Evolutionary conservation across 2,797 vertebrate species (phyloP).

Genomic region (Schizopygopsis malacanthus): DNA sequence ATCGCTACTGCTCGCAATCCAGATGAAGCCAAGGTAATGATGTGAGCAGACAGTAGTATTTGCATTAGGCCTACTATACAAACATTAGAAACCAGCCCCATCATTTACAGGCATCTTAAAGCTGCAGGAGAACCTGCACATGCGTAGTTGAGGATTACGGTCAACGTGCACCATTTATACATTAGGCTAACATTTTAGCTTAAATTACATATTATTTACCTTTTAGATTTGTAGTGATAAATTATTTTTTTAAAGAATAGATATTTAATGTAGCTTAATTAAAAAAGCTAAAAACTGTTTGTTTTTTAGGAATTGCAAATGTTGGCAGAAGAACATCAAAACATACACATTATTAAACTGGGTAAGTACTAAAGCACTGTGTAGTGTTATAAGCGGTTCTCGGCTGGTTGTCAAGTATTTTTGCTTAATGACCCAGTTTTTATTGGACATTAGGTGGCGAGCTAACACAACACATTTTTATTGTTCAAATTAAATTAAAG

Average conservation of each 20-base stretch:
- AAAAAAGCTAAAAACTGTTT: neutral
- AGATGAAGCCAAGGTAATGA: conserved; percentile 72
- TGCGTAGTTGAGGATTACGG: neutral
- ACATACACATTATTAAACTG: conserved; percentile 69
- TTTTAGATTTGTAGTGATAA: neutral
- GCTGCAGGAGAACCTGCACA: neutral
- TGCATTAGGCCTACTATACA: neutral
- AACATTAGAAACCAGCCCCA: neutral
- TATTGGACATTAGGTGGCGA: conserved; percentile 19
- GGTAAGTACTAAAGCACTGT: conserved; percentile 62
- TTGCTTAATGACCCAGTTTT: neutral
- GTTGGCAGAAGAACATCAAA: conserved; percentile 69
- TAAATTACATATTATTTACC: neutral
- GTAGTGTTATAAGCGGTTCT: neutral
- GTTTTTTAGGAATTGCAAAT: conserved; percentile 68
- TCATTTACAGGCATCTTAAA: neutral
- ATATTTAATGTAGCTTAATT: neutral
- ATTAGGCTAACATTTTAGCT: neutral
- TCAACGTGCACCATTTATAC: neutral
- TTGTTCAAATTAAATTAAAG: neutral
- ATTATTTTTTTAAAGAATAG: neutral
- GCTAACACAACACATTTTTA: neutral
- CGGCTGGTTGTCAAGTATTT: neutral
- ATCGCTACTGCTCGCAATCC: conserved; percentile 72
- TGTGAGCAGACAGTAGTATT: neutral